Evolutionary conservation across 2,797 vertebrate genomes (phyloP), one percentile per base, ranked within the genome.

Genomic region (Bovichtus diacanthus): DNA sequence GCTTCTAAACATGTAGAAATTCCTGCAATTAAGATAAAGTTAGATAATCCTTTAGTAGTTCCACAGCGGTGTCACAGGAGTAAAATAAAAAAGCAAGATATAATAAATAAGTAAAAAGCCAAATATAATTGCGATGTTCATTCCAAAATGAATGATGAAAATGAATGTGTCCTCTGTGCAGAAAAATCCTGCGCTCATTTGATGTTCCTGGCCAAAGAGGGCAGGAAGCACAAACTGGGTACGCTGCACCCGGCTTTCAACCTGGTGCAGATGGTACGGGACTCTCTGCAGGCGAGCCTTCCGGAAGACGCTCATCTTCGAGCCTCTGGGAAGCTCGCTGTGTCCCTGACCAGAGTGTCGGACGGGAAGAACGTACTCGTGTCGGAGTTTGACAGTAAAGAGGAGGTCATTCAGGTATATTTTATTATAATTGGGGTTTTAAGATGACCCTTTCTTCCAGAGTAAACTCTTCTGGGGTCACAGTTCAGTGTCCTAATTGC

Each of bases 341-440:
- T 99, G 81, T 98, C 97, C 0, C 94, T 99, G 23, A 99, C 97
- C 36, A 93, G 97, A 39, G 95, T 97, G 46, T 92, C 96, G 0
- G 96, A 98, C 43, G 88, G 96, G n/a, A 84, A 95, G 85, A 99
- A 98, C 1, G 84, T 96, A 0, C 79, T 97, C 47, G 95, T 97
- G 75, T 97, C 97, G 0, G 92, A 97, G 39, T 99, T 97, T 72
- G 86, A 87, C 70, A 97, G 94, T 60, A 97, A 96, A 80, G 95
- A 97, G 2, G 97, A 98, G 83, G 95, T 98, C 6, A 86, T 98
- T 34, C 94, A 98, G 90, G 97, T 98, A 84, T 74, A 4, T 36
- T n/a, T n/a, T n/a, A 38, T 39, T 10, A 44, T 11, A 29, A 1
- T n/a, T 31, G 50, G 3, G 5, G 21, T 18, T 41, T 38, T 10